These are phyloP conservation scores for Idaea aversata DNA, from an alignment of 2,888 invertebrate species.

Conservation along the genomic window DNA sequence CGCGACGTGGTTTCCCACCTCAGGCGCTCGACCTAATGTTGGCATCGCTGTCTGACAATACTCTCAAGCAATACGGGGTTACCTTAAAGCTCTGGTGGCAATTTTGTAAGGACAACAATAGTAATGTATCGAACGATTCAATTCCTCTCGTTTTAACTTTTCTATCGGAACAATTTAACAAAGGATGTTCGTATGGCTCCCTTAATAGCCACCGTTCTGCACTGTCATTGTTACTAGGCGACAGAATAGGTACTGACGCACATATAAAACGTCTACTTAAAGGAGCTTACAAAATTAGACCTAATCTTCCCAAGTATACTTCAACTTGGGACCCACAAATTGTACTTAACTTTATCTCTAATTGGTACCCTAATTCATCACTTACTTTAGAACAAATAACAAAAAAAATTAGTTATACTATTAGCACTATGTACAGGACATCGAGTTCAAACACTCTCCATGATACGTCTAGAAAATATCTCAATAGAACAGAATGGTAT, in stretches of 20 bases:
- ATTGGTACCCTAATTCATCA: conserved; percentile 23
- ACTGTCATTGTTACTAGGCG: conserved; percentile 27
- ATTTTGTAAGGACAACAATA: conserved; percentile 9
- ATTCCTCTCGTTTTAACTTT: conserved; percentile 12
- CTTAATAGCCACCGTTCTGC: conserved; percentile 34
- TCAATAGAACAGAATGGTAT: background rate
- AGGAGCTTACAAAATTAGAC: conserved; percentile 30
- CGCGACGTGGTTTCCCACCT: conserved; percentile 2
- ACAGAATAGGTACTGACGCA: conserved; percentile 20
- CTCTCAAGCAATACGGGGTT: conserved; percentile 20
- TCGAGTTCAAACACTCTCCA: background rate
- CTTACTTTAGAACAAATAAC: conserved; percentile 24
- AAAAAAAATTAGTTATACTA: conserved; percentile 27
- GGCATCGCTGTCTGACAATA: conserved; percentile 18
- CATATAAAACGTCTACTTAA: conserved; percentile 27
- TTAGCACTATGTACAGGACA: conserved; percentile 22
- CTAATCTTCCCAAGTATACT: conserved; percentile 28
- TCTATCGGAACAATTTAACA: conserved; percentile 25
- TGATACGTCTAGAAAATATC: background rate
- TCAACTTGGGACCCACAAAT: conserved; percentile 30
- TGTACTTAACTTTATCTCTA: conserved; percentile 23
- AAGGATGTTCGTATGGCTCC: conserved; percentile 24
- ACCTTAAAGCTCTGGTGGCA: conserved; percentile 24
- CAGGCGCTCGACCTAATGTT: conserved; percentile 12
- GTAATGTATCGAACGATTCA: background rate